phyloP scores from a whole-genome alignment of 92 coral and sea anemone species.

The Diadumene lineata region DNA sequence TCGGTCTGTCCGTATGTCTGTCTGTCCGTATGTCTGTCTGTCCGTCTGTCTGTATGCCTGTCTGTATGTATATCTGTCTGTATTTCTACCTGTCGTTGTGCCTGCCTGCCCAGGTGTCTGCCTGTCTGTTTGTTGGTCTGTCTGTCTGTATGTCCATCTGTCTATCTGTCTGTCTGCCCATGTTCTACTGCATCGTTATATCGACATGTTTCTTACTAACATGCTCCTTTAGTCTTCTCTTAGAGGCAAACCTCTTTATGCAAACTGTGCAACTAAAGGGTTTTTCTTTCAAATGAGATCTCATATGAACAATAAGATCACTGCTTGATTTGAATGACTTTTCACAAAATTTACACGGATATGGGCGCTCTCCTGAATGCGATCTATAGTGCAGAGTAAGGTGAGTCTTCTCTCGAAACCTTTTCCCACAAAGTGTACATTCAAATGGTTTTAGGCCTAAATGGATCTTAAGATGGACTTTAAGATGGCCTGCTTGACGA shows the following conservation, averaged over 20 bases:
- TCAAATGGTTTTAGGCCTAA: background rate
- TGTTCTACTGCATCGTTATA: too few species aligned
- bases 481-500: background rate
- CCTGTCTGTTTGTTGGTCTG: too few species aligned
- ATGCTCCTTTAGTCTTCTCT: background rate
- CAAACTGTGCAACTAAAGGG: conserved; percentile 1
- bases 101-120: too few species aligned
- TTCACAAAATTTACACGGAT: conserved; percentile 3
- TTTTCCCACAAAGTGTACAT: background rate
- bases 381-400: background rate
- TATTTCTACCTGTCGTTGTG: too few species aligned
- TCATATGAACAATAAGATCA: background rate
- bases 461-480: background rate
- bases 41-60: too few species aligned
- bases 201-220: background rate
- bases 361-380: conserved; percentile 3
- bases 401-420: background rate
- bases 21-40: too few species aligned
- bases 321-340: background rate
- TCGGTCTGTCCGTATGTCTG: too few species aligned
- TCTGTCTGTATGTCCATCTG: too few species aligned
- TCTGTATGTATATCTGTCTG: too few species aligned
- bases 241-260: background rate
- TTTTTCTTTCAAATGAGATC: background rate
- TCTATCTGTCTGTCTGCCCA: too few species aligned